Conservation (phyloP, 2,113 vertebrate genomes). For the Tapirus terrestris region DNA sequence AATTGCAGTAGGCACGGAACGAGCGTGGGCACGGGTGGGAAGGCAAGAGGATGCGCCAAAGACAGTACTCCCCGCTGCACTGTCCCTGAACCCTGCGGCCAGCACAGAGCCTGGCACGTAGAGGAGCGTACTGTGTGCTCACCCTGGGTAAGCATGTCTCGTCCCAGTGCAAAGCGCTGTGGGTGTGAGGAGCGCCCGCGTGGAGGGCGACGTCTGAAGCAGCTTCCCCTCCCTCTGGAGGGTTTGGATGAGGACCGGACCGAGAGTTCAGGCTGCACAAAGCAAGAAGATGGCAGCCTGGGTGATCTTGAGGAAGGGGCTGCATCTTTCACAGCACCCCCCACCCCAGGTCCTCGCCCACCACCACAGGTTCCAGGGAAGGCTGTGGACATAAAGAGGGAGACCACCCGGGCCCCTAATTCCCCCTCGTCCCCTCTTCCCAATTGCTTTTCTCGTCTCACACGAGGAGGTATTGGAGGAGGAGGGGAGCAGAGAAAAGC, state of each 20-base stretch:
- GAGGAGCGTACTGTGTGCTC: rapidly evolving
- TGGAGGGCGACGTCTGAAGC: neutral
- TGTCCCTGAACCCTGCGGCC: neutral
- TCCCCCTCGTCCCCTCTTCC: neutral
- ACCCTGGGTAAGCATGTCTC: rapidly evolving
- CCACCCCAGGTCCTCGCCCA: neutral
- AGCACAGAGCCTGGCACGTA: neutral
- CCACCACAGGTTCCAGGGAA: no score
- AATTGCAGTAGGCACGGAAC: neutral
- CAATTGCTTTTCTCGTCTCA: neutral
- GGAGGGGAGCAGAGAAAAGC: neutral
- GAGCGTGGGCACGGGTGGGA: neutral
- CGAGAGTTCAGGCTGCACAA: rapidly evolving
- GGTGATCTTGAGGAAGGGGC: neutral
- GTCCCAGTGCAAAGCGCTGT: no score
- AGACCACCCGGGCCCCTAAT: neutral
- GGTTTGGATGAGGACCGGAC: no score
- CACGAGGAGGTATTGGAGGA: neutral
- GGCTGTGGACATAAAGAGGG: neutral
- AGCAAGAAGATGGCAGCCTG: neutral
- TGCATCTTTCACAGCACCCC: neutral
- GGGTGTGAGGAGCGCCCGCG: neutral
- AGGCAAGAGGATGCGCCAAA: no score
- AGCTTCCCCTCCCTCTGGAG: neutral
- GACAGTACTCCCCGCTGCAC: neutral